These are phyloP conservation scores for Stomatorhinus ivindoensis DNA, from an alignment of 2,113 vertebrate species.

Conservation along the genomic window DNA sequence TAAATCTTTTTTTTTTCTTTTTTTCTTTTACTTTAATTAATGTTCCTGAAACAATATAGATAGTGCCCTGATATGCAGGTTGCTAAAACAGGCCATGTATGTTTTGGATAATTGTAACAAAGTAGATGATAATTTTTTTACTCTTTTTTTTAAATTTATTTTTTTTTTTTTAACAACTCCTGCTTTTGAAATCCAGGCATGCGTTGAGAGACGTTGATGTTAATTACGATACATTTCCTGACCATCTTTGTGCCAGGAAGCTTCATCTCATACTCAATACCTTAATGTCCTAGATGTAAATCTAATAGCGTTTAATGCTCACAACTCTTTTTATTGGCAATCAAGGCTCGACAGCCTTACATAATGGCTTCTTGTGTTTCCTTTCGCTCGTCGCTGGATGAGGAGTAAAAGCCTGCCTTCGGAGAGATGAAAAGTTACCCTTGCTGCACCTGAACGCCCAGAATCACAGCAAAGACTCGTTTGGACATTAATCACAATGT, in stretches of 20 bases:
- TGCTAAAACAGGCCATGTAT: not conserved
- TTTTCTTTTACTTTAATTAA: not conserved
- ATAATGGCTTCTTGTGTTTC: not conserved
- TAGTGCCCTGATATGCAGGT: not conserved
- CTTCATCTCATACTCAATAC: not conserved
- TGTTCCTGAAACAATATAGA: not conserved
- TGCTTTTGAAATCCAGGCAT: not conserved
- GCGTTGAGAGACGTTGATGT: not conserved
- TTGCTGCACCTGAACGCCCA: conserved; percentile 42
- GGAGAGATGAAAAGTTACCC: conserved; percentile 8
- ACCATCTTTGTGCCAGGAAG: conserved; percentile 1
- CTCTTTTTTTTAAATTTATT: not conserved
- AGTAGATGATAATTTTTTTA: not conserved
- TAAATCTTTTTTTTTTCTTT: not conserved
- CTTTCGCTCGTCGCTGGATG: conserved; percentile 16
- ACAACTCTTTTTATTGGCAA: conserved; percentile 15
- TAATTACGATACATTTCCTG: conserved; percentile 6
- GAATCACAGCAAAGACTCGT: conserved; percentile 40
- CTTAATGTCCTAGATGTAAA: not conserved
- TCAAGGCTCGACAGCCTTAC: not conserved
- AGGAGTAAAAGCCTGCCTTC: not conserved
- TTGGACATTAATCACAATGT: conserved; percentile 26
- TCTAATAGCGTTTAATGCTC: conserved; percentile 2
- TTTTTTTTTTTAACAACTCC: not conserved
- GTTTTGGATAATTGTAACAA: not conserved